Percentiles rank a stretch among this genome's conserved stretches.
Conservation (phyloP, 2,113 vertebrate species). For the Oophaga pumilio region DNA sequence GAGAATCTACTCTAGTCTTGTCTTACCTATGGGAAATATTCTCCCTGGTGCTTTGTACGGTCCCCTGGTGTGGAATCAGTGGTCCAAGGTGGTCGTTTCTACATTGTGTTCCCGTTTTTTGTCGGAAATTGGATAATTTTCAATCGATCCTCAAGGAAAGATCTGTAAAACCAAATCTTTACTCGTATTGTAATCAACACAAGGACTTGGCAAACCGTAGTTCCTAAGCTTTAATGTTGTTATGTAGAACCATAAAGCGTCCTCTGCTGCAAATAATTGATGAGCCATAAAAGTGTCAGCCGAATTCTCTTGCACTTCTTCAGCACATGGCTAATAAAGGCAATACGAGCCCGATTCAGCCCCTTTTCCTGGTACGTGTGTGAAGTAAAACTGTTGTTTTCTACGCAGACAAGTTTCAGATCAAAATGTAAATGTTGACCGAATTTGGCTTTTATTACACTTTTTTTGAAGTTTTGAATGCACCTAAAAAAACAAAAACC, state of each 20-base stretch:
- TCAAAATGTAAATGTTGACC: constrained; percentile 38
- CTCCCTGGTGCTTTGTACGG: too few relatives aligned
- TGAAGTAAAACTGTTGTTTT: constrained; percentile 20
- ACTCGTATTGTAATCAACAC: not conserved
- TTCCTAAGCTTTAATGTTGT: constrained; percentile 30
- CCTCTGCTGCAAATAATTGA: constrained; percentile 51
- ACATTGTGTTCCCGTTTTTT: not conserved
- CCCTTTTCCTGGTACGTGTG: constrained; percentile 10
- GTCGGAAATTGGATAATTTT: not conserved
- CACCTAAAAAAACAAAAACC: not conserved
- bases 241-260: constrained; percentile 35
- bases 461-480: constrained; percentile 52
- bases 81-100: not conserved
- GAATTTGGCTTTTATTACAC: constrained; percentile 29
- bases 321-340: constrained; percentile 47
- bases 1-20: too few relatives aligned
- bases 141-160: not conserved
- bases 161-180: not conserved
- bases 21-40: too few relatives aligned
- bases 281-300: constrained; percentile 43
- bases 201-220: constrained; percentile 22
- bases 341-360: not conserved
- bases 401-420: constrained; percentile 6
- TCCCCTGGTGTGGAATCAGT: too few relatives aligned
- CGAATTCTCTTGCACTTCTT: constrained; percentile 31